Evolutionary conservation across 2,888 invertebrate genomes (phyloP), one percentile per base, ranked within the genome.

Genomic region (Dicranocentrus wangi): DNA sequence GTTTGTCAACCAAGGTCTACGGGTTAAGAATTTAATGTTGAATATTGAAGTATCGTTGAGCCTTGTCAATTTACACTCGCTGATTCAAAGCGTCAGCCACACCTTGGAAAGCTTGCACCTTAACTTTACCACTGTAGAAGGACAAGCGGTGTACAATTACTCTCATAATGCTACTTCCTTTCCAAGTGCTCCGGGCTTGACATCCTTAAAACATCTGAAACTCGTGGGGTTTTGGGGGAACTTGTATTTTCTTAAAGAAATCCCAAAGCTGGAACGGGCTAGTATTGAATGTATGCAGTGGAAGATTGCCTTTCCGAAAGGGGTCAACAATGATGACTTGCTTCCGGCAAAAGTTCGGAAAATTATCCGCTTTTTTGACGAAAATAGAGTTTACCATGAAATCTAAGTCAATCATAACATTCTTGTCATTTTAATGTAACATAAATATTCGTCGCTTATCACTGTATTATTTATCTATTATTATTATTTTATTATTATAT

Each of bases 121-220:
- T 3, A 2, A 27, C 2, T 72, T 72, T 61, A 10, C 27, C n/a
- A 47, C 8, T n/a, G 25, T 21, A 8, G 27, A 42, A 13, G 47
- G 32, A 51, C 10, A 43, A 8, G 43, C 7, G 0, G n/a, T 7
- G 1, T 72, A 72, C 72, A 72, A 72, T 43, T 72, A 72, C 43
- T 60, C 72, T n/a, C 72, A 72, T 25, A 72, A 72, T 43, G 72
- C 72, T 1, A 61, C 72, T 13, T 19, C 73, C 10, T 73, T 73
- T 25, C 73, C 73, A 1, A 53, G 53, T 27, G 28, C 53, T 15
- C 8, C 28, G 17, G 17, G 25, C 1, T 32, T 73, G 47, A 43
- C 19, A 1, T 23, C 28, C 10, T 27, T 73, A 1, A 42, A 28
- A 19, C 19, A 27, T 17, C 23, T 73, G 25, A 51, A 32, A 53